These are phyloP conservation scores for Metaphire vulgaris DNA, from an alignment of 1,140 invertebrate species.

Conservation along the genomic window DNA sequence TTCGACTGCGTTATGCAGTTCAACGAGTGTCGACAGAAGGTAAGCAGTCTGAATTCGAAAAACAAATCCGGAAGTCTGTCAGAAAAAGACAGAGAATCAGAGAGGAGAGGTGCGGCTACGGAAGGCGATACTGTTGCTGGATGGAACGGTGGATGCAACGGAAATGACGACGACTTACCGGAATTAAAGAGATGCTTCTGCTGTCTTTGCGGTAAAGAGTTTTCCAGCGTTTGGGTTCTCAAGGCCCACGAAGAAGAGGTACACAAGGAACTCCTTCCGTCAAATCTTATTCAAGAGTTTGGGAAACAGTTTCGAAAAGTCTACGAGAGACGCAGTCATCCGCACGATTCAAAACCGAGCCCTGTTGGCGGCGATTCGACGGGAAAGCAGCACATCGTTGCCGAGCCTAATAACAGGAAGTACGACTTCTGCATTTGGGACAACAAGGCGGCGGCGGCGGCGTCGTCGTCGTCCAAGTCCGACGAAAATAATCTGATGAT, in stretches of 20 bases:
- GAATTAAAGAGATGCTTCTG: conserved; percentile 71
- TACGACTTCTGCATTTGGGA: background rate
- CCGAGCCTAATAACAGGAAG: conserved; percentile 3
- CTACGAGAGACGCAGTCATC: conserved; percentile 41
- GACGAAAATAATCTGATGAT: conserved; percentile 31
- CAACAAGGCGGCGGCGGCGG: too few species aligned
- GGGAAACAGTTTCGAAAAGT: conserved; percentile 65
- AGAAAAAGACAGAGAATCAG: conserved; percentile 33
- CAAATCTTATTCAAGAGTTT: conserved; percentile 81
- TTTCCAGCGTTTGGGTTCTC: conserved; percentile 88
- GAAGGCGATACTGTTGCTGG: conserved; percentile 24
- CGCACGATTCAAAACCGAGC: conserved; percentile 9
- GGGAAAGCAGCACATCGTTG: background rate
- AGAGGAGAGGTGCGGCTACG: conserved; percentile 18
- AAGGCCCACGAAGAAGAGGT: conserved; percentile 92
- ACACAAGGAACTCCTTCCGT: conserved; percentile 79
- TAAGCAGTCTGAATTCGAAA: conserved; percentile 45
- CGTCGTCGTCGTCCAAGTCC: too few species aligned
- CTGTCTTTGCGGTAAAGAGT: conserved; percentile 82
- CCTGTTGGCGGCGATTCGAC: conserved; percentile 1
- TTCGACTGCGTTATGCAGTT: conserved; percentile 94
- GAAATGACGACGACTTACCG: conserved; percentile 51
- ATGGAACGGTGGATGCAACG: too few species aligned
- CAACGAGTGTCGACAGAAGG: conserved; percentile 78
- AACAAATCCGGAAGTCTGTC: conserved; percentile 46